Evolutionary conservation across 2,888 invertebrate species (phyloP).

Genomic region (Colostygia pectinataria): DNA sequence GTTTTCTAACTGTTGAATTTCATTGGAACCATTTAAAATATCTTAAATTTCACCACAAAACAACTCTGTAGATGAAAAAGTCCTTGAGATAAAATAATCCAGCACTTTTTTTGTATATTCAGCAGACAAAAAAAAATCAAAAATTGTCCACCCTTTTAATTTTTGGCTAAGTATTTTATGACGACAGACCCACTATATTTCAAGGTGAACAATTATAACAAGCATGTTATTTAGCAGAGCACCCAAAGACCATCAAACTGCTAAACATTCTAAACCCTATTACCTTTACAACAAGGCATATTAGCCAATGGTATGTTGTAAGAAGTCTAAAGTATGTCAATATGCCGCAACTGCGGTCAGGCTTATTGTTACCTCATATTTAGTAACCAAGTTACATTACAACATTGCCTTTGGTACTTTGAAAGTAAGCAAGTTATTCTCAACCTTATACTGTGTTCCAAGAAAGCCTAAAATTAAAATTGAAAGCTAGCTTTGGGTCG

Average conservation of each 20-base stretch:
- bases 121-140: no score
- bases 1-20: constrained; percentile 1
- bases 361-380: constrained; percentile 57
- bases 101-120: background rate
- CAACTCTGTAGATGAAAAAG: no score
- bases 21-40: background rate
- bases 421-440: constrained; percentile 28
- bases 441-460: constrained; percentile 16
- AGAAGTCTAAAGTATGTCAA: constrained; percentile 55
- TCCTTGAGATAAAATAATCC: background rate
- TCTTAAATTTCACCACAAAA: no score
- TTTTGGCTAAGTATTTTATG: no score
- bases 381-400: constrained; percentile 53
- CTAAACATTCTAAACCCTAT: constrained; percentile 20
- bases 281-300: constrained; percentile 13
- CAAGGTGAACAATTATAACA: constrained; percentile 29
- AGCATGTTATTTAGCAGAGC: constrained; percentile 20
- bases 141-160: no score
- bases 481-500: constrained; percentile 40
- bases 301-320: constrained; percentile 34
- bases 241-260: constrained; percentile 18
- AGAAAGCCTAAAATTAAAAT: background rate
- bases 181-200: constrained; percentile 16
- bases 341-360: constrained; percentile 46
- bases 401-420: constrained; percentile 43